Evolutionary conservation across 2,888 invertebrate species (phyloP), one percentile per base, ranked within the genome.

Genomic region (Melieria picta): DNA sequence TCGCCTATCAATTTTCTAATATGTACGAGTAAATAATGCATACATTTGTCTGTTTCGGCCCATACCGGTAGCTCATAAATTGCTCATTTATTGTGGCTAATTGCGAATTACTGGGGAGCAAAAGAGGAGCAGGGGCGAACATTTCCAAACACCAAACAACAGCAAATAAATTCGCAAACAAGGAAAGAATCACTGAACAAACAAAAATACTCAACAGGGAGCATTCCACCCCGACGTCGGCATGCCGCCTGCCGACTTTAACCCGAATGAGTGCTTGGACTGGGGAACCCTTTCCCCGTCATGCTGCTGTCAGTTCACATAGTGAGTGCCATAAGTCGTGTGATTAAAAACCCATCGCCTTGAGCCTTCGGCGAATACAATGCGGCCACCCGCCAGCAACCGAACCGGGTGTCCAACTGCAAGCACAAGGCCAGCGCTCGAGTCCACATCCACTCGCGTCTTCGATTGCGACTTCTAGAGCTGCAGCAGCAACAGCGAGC

Each of bases 271-370:
- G 13, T 66, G 47, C 5, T 47, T 16, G 30, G 58, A 43, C 11
- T 55, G 48, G 56, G 5, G 55, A 72, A 74, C 66, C 72, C 71
- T 66, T 69, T 47, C 47, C n/a, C 6, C 65, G 55, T 72, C 63
- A 63, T 72, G 75, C 61, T 72, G 75, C 83, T 85, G 85, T 86
- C 85, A 83, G 82, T 83, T 83, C 81, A 83, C 80, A 83, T 86
- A 81, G 81, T 80, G 84, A 84, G 86, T 86, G 85, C 83, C 85
- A 86, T 86, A 86, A 86, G 86, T 86, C 84, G 84, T 84, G 83
- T 85, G 82, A 85, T 86, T 86, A 85, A 84, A 86, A 84, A 82
- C 83, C 82, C 85, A 84, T 85, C 80, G 84, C 81, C 81, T 78
- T 66, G 70, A 74, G 75, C 77, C 73, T 74, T 72, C 69, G 66